Percentiles rank a stretch among this genome's conserved stretches.
Conservation (phyloP, 1,140 invertebrate species). For the Teleogryllus occipitalis region DNA sequence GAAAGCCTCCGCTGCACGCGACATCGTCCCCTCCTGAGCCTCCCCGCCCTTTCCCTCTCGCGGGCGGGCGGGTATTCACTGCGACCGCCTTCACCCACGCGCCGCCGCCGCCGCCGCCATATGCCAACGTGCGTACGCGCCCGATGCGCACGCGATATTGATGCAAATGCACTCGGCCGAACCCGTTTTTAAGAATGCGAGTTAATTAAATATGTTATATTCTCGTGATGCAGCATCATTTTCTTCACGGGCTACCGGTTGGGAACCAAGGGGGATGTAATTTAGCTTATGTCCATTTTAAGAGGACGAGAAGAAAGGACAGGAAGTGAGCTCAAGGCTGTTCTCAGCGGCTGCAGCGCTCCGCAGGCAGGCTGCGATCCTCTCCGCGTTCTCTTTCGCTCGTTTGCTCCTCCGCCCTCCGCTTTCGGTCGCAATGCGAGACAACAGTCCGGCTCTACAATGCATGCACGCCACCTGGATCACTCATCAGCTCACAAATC, state of each 20-base stretch:
- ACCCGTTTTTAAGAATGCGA: not conserved
- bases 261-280: constrained; percentile 3
- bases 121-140: not conserved
- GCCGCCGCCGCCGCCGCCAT: too few species aligned
- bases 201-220: not conserved
- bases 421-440: not conserved
- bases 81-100: too few species aligned
- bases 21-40: too few species aligned
- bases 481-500: too few species aligned
- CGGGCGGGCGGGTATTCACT: too few species aligned
- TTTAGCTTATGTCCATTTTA: not conserved
- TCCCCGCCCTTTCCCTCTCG: too few species aligned
- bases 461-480: too few species aligned
- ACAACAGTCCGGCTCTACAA: too few species aligned
- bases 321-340: not conserved
- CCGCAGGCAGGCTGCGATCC: too few species aligned
- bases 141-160: not conserved
- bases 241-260: not conserved
- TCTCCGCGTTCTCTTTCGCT: too few species aligned
- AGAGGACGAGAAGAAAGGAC: not conserved
- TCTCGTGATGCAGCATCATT: constrained; percentile 3
- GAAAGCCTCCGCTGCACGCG: too few species aligned
- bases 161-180: not conserved
- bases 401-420: not conserved
- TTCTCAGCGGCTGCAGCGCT: not conserved